phyloP scores from a whole-genome alignment of 2,113 vertebrate genomes.

The Sylvietta virens region DNA sequence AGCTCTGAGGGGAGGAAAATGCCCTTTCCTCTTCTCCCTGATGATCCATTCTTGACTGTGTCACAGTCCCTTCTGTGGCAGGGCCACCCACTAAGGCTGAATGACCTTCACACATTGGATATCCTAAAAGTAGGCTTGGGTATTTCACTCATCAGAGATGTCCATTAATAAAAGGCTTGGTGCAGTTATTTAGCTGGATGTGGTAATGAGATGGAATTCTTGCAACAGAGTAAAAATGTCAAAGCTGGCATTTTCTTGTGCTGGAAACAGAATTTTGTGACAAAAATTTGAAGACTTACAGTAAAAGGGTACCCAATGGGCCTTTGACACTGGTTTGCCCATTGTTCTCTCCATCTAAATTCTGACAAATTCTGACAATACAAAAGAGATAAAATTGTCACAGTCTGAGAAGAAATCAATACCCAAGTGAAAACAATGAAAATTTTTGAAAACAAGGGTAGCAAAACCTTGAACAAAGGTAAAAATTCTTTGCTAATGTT shows the following conservation, averaged over 20 bases:
- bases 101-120: background rate
- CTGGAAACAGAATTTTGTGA: background rate
- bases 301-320: background rate
- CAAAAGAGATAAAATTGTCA: background rate
- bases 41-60: background rate
- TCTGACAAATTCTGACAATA: background rate
- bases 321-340: background rate
- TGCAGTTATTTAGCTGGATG: background rate
- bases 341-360: background rate
- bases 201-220: background rate
- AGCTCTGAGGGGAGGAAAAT: background rate
- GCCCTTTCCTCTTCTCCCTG: background rate
- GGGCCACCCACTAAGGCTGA: rapidly evolving
- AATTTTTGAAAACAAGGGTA: background rate
- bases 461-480: background rate
- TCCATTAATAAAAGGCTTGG: background rate
- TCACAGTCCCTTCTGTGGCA: background rate
- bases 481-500: background rate
- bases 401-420: background rate
- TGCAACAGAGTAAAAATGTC: background rate
- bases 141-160: background rate
- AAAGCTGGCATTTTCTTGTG: background rate
- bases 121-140: background rate
- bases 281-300: background rate
- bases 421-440: background rate